phyloP scores from a whole-genome alignment of 2,113 vertebrate species.

The Potamarius usumacintae region DNA sequence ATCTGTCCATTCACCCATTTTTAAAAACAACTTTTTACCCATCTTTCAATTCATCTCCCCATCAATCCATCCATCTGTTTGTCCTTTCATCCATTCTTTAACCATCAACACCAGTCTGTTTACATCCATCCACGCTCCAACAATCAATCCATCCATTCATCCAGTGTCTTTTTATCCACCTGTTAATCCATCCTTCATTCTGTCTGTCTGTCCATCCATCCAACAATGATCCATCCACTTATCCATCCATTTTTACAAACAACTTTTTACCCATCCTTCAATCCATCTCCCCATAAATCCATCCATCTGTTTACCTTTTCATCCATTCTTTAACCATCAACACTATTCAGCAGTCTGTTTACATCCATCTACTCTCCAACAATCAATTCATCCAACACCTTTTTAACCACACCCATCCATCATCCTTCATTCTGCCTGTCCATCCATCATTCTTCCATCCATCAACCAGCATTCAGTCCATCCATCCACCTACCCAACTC shows the following conservation, averaged over 20 bases:
- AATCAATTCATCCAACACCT: background rate
- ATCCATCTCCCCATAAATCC: background rate
- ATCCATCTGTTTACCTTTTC: background rate
- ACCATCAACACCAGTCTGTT: background rate
- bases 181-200: too few species aligned
- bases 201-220: too few species aligned
- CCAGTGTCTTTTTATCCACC: background rate
- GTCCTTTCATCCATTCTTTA: background rate
- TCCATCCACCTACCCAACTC: background rate
- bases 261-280: background rate
- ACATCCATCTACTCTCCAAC: background rate
- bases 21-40: too few species aligned
- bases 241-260: background rate
- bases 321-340: background rate
- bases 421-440: background rate
- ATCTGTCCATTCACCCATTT: background rate
- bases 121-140: background rate
- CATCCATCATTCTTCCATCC: background rate
- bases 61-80: background rate
- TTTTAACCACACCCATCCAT: background rate
- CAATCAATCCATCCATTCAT: background rate
- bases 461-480: background rate
- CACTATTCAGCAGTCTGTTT: background rate
- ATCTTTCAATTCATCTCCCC: background rate
- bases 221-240: background rate